Evolutionary conservation across 1,140 invertebrate species (phyloP).

Genomic region (Hypsibius dujardini): DNA sequence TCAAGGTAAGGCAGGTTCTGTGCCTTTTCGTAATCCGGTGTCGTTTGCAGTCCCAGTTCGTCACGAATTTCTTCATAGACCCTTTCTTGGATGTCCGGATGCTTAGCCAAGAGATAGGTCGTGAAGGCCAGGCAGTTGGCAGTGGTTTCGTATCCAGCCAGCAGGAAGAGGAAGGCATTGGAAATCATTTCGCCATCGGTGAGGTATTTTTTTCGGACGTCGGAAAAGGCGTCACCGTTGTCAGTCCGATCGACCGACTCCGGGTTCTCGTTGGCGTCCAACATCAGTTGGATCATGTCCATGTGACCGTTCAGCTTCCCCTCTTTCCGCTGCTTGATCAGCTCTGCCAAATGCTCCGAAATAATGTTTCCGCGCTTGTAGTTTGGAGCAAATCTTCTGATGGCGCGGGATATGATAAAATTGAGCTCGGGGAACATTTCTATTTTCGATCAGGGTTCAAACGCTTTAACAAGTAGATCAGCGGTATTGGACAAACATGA

Average conservation of each 20-base stretch:
- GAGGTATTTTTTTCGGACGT: conserved; percentile 24
- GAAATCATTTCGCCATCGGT: conserved; percentile 33
- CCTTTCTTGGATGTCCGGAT: too few species aligned
- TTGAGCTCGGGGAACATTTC: conserved; percentile 9
- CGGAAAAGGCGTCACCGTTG: neutral
- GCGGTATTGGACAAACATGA: neutral
- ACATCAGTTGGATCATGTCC: conserved; percentile 25
- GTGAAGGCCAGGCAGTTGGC: conserved; percentile 31
- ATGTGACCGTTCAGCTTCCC: neutral
- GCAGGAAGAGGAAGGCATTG: conserved; percentile 34
- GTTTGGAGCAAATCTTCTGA: neutral
- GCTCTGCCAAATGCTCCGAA: neutral
- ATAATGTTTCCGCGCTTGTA: neutral
- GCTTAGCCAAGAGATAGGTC: too few species aligned
- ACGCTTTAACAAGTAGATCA: neutral
- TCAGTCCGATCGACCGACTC: neutral
- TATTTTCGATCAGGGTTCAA: neutral
- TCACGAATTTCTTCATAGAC: too few species aligned
- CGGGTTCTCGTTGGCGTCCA: conserved; percentile 23
- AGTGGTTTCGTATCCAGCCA: conserved; percentile 38
- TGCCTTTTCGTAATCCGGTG: too few species aligned
- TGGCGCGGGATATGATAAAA: neutral
- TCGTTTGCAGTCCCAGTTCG: too few species aligned
- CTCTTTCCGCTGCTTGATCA: neutral
- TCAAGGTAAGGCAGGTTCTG: too few species aligned